Base-by-base conservation (phyloP, 2,888 invertebrate species). In the Orgyia antiqua region DNA sequence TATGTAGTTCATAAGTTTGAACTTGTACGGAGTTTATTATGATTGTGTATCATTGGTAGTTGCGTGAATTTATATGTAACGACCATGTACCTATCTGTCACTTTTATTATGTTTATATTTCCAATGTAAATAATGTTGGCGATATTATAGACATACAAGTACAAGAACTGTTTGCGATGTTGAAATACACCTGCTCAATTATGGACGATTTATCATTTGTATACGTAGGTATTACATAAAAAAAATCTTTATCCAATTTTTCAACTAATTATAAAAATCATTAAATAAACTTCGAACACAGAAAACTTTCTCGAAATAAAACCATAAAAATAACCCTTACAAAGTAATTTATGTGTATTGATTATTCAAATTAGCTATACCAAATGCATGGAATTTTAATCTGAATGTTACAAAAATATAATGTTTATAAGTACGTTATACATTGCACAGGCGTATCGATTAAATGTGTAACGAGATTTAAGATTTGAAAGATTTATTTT, bases 21-120 rank as follows among this genome's bases (percentile, higher is more conserved):
- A 58, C 56, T 55, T 58, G 63, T 68, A 65, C 64, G 64, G 68
- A 70, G 75, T 74, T 76, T 76, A 79, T 76, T 72, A 74, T 77
- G 75, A 80, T 76, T 79, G 75, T 78, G 68, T 68, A 73, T 69
- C 68, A 70, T 71, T 71, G 65, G 68, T 58, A 59, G 58, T 68
- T 65, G 67, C 65, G 68, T 76, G 73, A 65, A 67, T 69, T 74
- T 65, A 69, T 69, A 53, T 48, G 49, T 59, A 53, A 53, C 54
- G 58, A 49, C 41, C 64, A 53, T 67, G 68, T 72, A 54, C 47
- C 58, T 67, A 64, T 70, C 67, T 60, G 51, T 61, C 62, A 58
- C 62, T 9, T 10, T 23, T 6, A 23, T 23, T n/a, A n/a, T n/a
- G n/a, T n/a, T n/a, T n/a, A n/a, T n/a, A n/a, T n/a, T n/a, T n/a